Evolutionary conservation across 2,888 invertebrate genomes (phyloP), one percentile per base, ranked within the genome.

Genomic region (Euclidia mi): DNA sequence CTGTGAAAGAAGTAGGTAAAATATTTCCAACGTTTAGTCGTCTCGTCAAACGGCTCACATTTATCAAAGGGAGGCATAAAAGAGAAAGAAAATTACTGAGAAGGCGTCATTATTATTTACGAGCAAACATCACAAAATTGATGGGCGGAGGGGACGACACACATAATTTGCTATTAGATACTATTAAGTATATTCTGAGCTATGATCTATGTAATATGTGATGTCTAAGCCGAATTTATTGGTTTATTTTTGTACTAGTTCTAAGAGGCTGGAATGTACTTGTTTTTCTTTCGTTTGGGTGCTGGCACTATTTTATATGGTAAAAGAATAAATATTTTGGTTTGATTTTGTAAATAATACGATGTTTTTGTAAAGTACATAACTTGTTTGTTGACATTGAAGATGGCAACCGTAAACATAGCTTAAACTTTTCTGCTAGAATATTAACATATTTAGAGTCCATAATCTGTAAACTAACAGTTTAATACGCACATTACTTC

Each of bases 1-100:
- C 4, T 9, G 18, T 38, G 38, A 45, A 2, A 46, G 42, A 58
- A 50, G n/a, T 37, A 49, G 41, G 17, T 58, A 55, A 55, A 68
- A 55, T 7, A 51, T 58, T 56, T 57, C 50, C 47, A 11, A 25
- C 20, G 46, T 12, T 70, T 50, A 50, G 40, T 25, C n/a, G 6
- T 53, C 29, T 48, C 31, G 37, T 48, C 15, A 15, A 37, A 37
- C 20, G 29, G 6, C 12, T 48, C 14, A 38, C 44, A 48, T 44
- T 43, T 55, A 55, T 48, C 43, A 48, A 2, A 9, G 1, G 3
- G 31, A 32, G 18, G 35, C 12, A n/a, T 50, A 31, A 47, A 48
- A 29, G n/a, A 12, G n/a, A 31, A 11, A 42, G 9, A 35, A 32
- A 48, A 34, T 43, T 41, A 55, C 7, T n/a, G 31, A 15, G 18